phyloP scores from a whole-genome alignment of 2,888 invertebrate genomes.

The Phaedon cochleariae region DNA sequence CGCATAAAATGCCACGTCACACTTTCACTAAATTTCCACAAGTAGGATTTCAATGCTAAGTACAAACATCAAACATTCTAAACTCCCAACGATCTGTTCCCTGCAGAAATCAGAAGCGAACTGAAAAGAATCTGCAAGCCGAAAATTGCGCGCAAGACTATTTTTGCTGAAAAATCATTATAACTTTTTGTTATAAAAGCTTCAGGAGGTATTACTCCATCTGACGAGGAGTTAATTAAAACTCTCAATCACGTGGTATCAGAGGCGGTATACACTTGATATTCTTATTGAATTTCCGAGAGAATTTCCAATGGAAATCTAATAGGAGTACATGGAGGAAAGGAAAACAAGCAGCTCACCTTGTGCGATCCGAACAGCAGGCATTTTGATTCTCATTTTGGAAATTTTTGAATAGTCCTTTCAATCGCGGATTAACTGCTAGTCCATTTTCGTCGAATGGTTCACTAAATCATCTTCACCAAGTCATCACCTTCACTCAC shows the following conservation, averaged over 20 bases:
- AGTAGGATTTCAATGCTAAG: too few relatives aligned
- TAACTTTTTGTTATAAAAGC: slow-evolving; percentile 60
- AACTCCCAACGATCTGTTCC: slow-evolving; percentile 15
- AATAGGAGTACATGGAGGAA: too few relatives aligned
- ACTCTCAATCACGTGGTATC: slow-evolving; percentile 9
- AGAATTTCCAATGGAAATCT: too few relatives aligned
- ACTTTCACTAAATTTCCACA: too few relatives aligned
- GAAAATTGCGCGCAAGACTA: slow-evolving; percentile 56
- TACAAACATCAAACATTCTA: not conserved
- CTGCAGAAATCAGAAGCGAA: slow-evolving; percentile 30
- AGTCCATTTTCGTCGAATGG: slow-evolving; percentile 30
- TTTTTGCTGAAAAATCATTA: slow-evolving; percentile 60
- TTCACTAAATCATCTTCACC: slow-evolving; percentile 35
- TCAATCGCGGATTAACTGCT: slow-evolving; percentile 18
- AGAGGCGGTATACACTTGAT: not conserved
- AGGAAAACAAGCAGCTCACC: slow-evolving; percentile 69
- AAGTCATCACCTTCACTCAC: slow-evolving; percentile 32
- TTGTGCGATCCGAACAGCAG: slow-evolving; percentile 96
- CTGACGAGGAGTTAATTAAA: slow-evolving; percentile 17
- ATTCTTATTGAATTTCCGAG: not conserved
- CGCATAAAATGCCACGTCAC: too few relatives aligned
- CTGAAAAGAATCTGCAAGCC: slow-evolving; percentile 53
- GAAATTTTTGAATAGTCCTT: slow-evolving; percentile 41
- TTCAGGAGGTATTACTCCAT: slow-evolving; percentile 50
- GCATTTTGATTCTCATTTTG: slow-evolving; percentile 98